Evolutionary conservation across 2,888 invertebrate species (phyloP).

Genomic region (Lithodes maja): DNA sequence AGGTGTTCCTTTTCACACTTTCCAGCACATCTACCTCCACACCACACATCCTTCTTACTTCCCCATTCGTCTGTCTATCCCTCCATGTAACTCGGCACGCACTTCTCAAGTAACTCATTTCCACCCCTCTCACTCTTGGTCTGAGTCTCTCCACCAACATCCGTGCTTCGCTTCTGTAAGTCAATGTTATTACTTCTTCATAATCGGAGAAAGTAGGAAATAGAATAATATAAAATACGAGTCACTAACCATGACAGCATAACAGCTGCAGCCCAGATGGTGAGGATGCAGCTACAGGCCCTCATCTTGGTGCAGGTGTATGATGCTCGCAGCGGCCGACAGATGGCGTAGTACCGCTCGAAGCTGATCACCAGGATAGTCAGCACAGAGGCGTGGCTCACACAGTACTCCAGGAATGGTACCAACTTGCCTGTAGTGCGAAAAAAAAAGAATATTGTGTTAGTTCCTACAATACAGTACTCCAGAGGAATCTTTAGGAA

Average conservation of each 20-base stretch:
- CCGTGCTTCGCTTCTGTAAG: too few species aligned
- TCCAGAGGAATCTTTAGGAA: not conserved
- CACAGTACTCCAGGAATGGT: constrained; percentile 74
- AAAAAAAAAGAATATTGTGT: not conserved
- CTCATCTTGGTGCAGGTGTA: constrained; percentile 92
- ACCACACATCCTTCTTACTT: too few species aligned
- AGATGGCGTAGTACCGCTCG: constrained; percentile 87
- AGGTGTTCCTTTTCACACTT: too few species aligned
- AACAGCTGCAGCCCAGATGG: constrained; percentile 57
- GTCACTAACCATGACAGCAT: constrained; percentile 38
- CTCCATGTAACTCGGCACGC: too few species aligned
- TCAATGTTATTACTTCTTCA: too few species aligned
- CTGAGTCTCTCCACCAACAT: too few species aligned
- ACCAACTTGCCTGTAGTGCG: constrained; percentile 73
- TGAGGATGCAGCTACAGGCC: constrained; percentile 75
- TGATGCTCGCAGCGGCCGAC: constrained; percentile 91
- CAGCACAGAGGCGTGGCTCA: constrained; percentile 74
- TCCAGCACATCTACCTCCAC: too few species aligned
- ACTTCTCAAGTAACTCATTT: too few species aligned
- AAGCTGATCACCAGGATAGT: constrained; percentile 75
- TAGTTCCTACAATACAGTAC: too few species aligned
- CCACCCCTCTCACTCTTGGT: too few species aligned
- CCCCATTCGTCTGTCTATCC: too few species aligned
- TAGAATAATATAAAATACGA: not conserved
- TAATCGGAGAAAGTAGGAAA: too few species aligned